Conservation (phyloP, 1,140 invertebrate genomes). For the Dreissena polymorpha region DNA sequence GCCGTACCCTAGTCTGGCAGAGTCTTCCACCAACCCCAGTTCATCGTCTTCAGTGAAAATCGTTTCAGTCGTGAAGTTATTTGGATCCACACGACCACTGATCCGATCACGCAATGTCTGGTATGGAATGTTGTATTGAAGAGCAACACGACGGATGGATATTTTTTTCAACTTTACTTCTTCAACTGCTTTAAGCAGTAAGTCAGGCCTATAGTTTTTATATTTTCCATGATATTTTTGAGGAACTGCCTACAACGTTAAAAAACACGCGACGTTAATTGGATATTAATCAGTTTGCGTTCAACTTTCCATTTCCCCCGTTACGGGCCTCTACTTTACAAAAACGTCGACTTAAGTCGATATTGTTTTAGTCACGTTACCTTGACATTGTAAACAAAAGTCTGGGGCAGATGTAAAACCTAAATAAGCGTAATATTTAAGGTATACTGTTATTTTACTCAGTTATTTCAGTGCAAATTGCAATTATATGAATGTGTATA, state of each 20-base stretch:
- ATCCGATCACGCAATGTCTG: conserved; percentile 10
- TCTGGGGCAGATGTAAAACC: no score
- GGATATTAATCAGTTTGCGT: no score
- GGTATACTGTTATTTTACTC: no score
- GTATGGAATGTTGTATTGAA: background rate
- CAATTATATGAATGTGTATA: no score
- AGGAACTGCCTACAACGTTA: background rate
- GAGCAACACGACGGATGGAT: background rate
- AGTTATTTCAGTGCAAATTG: no score
- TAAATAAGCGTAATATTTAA: no score
- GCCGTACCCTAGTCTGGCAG: conserved; percentile 19
- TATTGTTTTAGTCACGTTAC: no score
- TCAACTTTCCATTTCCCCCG: no score
- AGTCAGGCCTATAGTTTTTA: background rate
- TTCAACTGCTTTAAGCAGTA: background rate
- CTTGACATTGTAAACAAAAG: no score
- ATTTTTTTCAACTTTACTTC: conserved; percentile 7
- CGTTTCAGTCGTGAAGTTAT: background rate
- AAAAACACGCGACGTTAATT: background rate
- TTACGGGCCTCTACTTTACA: no score
- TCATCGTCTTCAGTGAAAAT: conserved; percentile 13
- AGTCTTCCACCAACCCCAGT: background rate
- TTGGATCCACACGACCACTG: background rate
- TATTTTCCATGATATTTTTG: background rate
- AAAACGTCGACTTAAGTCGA: no score